Conservation (phyloP, 2,797 vertebrate species). For the Lutjanus argentimaculatus region DNA sequence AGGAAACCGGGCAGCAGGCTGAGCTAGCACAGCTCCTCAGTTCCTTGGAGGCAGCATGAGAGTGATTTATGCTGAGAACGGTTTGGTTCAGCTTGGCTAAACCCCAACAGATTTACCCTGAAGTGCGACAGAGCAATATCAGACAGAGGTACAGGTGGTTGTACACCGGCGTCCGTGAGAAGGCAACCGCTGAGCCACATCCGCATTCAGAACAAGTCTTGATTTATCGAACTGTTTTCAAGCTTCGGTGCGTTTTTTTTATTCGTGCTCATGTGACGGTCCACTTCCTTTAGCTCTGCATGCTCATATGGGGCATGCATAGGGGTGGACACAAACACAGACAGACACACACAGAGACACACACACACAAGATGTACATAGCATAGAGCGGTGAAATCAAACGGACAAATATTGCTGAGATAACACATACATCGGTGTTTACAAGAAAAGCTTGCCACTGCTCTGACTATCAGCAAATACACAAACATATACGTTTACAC, state of each 20-base stretch:
- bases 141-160: slow-evolving; percentile 47
- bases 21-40: slow-evolving; percentile 29
- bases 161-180: neutral
- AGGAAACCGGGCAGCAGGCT: slow-evolving; percentile 28
- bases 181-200: slow-evolving; percentile 18
- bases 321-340: neutral
- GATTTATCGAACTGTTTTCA: slow-evolving; percentile 48
- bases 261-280: slow-evolving; percentile 17
- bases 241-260: slow-evolving; percentile 16
- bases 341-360: slow-evolving; percentile 9
- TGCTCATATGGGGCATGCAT: slow-evolving; percentile 24
- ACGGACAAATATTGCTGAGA: slow-evolving; percentile 29
- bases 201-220: slow-evolving; percentile 20
- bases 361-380: slow-evolving; percentile 2
- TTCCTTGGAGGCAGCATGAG: slow-evolving; percentile 33
- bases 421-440: slow-evolving; percentile 26
- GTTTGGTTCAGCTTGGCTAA: slow-evolving; percentile 43
- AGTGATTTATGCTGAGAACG: slow-evolving; percentile 55
- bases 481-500: slow-evolving; percentile 2
- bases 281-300: slow-evolving; percentile 23
- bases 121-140: slow-evolving; percentile 38
- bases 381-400: slow-evolving; percentile 12
- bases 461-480: slow-evolving; percentile 3
- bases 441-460: slow-evolving; percentile 7
- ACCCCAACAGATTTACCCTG: slow-evolving; percentile 40